A percentile compares a stretch with the other conserved stretches of the same genome.
Evolutionary conservation across 2,888 invertebrate species (phyloP).

Genomic region (Acronicta alni): DNA sequence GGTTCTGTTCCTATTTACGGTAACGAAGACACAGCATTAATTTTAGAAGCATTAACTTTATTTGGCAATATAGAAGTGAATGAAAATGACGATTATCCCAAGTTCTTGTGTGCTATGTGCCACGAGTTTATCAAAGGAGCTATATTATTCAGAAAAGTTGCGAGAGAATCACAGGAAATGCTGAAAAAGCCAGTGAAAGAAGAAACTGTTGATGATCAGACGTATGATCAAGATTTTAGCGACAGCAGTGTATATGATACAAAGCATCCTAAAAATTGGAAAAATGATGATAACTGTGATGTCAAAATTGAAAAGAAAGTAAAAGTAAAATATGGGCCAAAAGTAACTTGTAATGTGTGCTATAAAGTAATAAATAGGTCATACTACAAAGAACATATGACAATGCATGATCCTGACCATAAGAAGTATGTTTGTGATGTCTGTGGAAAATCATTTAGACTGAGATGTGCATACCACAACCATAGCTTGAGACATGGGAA

Average conservation of each 20-base stretch:
- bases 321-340: slow-evolving; percentile 59
- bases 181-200: slow-evolving; percentile 61
- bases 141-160: slow-evolving; percentile 71
- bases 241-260: slow-evolving; percentile 51
- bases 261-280: slow-evolving; percentile 51
- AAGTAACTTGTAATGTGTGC: slow-evolving; percentile 69
- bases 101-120: slow-evolving; percentile 72
- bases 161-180: slow-evolving; percentile 66
- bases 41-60: slow-evolving; percentile 16
- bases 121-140: slow-evolving; percentile 72
- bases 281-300: slow-evolving; percentile 27
- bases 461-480: slow-evolving; percentile 72
- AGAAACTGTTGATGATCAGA: slow-evolving; percentile 45
- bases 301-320: slow-evolving; percentile 52
- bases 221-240: slow-evolving; percentile 52
- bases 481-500: slow-evolving; percentile 71
- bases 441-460: slow-evolving; percentile 74
- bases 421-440: slow-evolving; percentile 75
- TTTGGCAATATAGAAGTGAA: slow-evolving; percentile 63
- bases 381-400: slow-evolving; percentile 73
- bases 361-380: slow-evolving; percentile 68
- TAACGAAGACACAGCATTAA: slow-evolving; percentile 13
- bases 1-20: slow-evolving; percentile 58
- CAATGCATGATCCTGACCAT: slow-evolving; percentile 74
- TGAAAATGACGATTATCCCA: slow-evolving; percentile 70